A percentile compares a stretch with the other conserved stretches of the same genome.
Evolutionary conservation across 1,140 invertebrate genomes (phyloP).

Genomic region (Drosophila sucinea): DNA sequence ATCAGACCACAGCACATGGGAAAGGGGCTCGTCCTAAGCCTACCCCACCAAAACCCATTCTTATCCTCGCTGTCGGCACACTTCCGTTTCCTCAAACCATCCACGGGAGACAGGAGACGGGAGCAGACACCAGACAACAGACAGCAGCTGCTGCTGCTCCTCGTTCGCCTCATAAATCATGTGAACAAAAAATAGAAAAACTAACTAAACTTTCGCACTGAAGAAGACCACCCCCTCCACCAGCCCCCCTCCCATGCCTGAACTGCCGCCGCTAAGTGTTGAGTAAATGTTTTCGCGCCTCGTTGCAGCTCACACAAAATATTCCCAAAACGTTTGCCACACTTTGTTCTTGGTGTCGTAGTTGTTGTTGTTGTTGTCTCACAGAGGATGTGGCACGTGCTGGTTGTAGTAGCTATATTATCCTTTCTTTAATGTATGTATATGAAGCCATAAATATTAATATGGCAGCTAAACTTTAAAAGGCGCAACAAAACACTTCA

Average conservation of each 20-base stretch:
- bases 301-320: conserved; percentile 55
- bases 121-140: conserved; percentile 17
- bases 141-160: conserved; percentile 62
- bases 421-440: conserved; percentile 1
- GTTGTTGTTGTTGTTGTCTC: conserved; percentile 24
- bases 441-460: conserved; percentile 13
- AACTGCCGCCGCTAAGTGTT: conserved; percentile 63
- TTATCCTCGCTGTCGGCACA: conserved; percentile 34
- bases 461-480: not conserved
- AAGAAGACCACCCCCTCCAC: conserved; percentile 25
- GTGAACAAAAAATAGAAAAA: conserved; percentile 24
- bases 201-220: conserved; percentile 10
- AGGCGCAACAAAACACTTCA: not conserved
- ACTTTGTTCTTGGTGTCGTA: conserved; percentile 4
- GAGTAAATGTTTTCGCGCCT: conserved; percentile 80
- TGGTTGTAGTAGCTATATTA: conserved; percentile 40
- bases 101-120: conserved; percentile 35
- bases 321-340: conserved; percentile 63
- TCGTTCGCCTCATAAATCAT: conserved; percentile 75
- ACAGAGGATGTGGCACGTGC: conserved; percentile 63
- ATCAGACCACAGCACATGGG: not conserved
- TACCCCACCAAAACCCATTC: not conserved
- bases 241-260: conserved; percentile 2
- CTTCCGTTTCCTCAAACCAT: conserved; percentile 57
- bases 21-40: conserved; percentile 41